A percentile compares a stretch with the other conserved stretches of the same genome.
These are phyloP conservation scores for Thomomys bottae DNA, from an alignment of 2,113 vertebrate genomes.

Conservation along the genomic window DNA sequence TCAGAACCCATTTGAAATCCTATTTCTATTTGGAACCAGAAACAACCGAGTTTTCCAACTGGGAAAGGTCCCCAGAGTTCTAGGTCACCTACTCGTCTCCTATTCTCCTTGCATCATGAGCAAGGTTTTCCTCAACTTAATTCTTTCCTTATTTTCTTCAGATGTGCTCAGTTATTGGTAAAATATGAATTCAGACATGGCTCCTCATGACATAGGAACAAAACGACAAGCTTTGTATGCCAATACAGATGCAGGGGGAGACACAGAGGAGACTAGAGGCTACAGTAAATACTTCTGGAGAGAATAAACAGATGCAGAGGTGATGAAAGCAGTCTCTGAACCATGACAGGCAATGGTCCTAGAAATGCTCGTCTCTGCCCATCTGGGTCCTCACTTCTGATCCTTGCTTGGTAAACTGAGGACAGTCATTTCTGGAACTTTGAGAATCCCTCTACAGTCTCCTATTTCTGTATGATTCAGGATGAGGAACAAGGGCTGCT, in stretches of 20 bases:
- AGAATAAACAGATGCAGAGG: neutral
- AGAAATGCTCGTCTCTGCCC: neutral
- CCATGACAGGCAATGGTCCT: rapidly evolving
- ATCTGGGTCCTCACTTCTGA: neutral
- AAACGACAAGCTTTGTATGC: neutral
- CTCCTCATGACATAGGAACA: neutral
- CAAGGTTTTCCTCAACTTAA: neutral
- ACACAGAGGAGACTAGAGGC: neutral
- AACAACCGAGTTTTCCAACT: neutral
- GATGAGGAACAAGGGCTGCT: neutral
- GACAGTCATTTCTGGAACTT: neutral
- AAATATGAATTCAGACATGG: neutral
- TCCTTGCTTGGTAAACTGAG: neutral
- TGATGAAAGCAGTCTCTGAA: rapidly evolving
- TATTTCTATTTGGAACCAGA: neutral
- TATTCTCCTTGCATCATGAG: neutral
- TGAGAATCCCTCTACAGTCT: neutral
- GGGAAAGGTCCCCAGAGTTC: neutral
- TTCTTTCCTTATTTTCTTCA: neutral
- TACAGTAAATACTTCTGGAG: neutral
- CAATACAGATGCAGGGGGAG: too few relatives aligned
- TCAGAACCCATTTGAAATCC: neutral
- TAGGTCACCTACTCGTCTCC: neutral
- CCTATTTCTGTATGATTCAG: neutral
- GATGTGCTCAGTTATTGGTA: neutral